phyloP scores from a whole-genome alignment of 2,113 vertebrate genomes.

The Mustelus asterias region DNA sequence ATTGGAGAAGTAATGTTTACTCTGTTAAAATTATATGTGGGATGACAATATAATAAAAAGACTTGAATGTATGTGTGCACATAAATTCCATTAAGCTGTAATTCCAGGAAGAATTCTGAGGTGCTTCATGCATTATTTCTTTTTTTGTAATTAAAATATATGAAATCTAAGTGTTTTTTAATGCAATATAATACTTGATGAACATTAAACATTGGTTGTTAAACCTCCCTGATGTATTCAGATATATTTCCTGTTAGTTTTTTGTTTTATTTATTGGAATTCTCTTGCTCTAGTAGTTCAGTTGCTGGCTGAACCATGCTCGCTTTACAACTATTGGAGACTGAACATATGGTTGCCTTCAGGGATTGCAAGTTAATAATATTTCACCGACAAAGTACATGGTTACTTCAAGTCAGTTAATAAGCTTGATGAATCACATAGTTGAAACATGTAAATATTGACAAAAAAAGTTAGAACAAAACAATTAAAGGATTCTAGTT shows the following conservation, averaged over 20 bases:
- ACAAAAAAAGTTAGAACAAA: conserved; percentile 6
- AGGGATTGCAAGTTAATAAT: neutral
- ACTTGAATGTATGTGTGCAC: neutral
- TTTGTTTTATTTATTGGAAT: neutral
- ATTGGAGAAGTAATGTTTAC: neutral
- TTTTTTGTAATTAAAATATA: neutral
- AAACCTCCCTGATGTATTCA: neutral
- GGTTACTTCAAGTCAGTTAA: neutral
- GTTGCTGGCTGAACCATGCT: neutral
- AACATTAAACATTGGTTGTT: neutral
- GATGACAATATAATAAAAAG: neutral
- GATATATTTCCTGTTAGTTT: neutral
- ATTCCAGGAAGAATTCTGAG: neutral
- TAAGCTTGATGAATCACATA: neutral
- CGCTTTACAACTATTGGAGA: neutral
- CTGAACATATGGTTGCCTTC: conserved; percentile 17
- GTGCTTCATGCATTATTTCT: neutral
- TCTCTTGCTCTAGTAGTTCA: neutral
- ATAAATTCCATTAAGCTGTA: neutral
- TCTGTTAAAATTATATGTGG: neutral
- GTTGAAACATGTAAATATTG: conserved; percentile 7
- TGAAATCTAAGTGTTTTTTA: neutral
- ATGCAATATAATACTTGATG: neutral
- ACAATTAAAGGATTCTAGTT: neutral
- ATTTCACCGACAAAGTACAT: neutral